Evolutionary conservation across 1,140 invertebrate genomes (phyloP).

Genomic region (Procambarus virginalis): DNA sequence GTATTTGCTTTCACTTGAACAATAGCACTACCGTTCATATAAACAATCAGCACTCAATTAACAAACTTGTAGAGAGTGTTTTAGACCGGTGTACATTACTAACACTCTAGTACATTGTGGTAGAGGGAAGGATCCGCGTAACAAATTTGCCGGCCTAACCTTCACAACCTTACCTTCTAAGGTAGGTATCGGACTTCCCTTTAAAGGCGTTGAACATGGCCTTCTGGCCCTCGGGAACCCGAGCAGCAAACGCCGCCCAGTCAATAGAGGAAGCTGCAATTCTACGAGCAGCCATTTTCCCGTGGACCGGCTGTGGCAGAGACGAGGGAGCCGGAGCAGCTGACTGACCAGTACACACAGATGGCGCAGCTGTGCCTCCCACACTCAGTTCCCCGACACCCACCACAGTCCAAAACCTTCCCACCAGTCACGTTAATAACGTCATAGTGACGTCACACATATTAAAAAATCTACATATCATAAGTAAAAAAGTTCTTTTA

Average conservation of each 20-base stretch:
- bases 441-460: not conserved
- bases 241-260: conserved; percentile 86
- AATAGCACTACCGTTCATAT: too few species aligned
- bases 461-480: too few species aligned
- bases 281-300: conserved; percentile 75
- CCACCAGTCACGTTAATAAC: not conserved
- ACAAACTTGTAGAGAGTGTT: too few species aligned
- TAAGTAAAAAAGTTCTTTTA: too few species aligned
- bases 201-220: conserved; percentile 84
- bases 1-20: too few species aligned
- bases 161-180: conserved; percentile 78
- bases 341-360: not conserved
- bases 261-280: conserved; percentile 85
- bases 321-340: not conserved
- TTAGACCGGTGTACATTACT: too few species aligned
- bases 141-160: conserved; percentile 5
- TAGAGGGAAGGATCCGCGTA: too few species aligned
- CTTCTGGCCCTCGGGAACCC: conserved; percentile 83
- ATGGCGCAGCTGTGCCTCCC: not conserved
- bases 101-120: too few species aligned
- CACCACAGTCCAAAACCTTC: not conserved
- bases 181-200: conserved; percentile 84
- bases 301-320: too few species aligned
- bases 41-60: too few species aligned
- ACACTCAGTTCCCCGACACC: not conserved